phyloP scores from a whole-genome alignment of 1,140 invertebrate species.

The Chrysoperla carnea region DNA sequence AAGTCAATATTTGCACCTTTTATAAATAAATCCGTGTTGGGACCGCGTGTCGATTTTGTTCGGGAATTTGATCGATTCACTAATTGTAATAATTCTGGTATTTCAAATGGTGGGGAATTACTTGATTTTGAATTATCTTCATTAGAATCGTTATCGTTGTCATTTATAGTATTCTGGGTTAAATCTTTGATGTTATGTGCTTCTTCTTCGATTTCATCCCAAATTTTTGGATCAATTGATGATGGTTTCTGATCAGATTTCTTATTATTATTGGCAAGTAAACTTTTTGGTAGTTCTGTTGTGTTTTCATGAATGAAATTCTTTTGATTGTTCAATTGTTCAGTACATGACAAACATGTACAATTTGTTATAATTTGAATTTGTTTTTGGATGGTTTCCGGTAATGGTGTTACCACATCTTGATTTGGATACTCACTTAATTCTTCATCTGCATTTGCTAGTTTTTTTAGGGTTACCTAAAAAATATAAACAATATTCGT shows the following conservation, averaged over 20 bases:
- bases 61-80: background rate
- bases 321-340: slow-evolving; percentile 6
- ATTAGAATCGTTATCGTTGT: background rate
- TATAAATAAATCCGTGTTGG: slow-evolving; percentile 2
- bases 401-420: slow-evolving; percentile 14
- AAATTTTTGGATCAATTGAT: too few species aligned
- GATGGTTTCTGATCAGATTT: background rate
- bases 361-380: slow-evolving; percentile 46
- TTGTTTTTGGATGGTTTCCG: slow-evolving; percentile 34
- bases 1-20: background rate
- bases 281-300: slow-evolving; percentile 13
- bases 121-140: background rate
- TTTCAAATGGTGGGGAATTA: slow-evolving; percentile 3
- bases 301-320: slow-evolving; percentile 15
- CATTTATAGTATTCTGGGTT: background rate
- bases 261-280: slow-evolving; percentile 8
- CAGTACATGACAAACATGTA: slow-evolving; percentile 35
- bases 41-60: slow-evolving; percentile 3
- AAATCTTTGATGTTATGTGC: background rate
- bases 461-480: background rate
- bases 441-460: background rate
- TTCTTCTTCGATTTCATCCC: background rate
- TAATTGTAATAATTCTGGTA: slow-evolving; percentile 11
- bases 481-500: background rate
- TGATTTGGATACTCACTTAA: background rate